phyloP scores from a whole-genome alignment of 2,113 vertebrate species.

The Pomatostomus ruficeps region DNA sequence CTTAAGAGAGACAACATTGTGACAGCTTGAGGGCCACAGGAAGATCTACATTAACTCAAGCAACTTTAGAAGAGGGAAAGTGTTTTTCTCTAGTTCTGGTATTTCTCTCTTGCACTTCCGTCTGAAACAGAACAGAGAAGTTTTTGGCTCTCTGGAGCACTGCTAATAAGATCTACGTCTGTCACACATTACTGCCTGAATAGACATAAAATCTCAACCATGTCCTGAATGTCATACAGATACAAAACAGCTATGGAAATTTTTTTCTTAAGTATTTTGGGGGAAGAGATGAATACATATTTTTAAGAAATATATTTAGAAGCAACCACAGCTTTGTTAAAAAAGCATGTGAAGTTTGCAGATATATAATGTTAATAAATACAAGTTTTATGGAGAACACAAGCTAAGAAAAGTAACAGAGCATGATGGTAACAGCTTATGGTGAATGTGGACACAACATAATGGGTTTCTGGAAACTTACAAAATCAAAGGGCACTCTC shows the following conservation, averaged over 20 bases:
- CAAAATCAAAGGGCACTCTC: background rate
- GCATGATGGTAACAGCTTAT: background rate
- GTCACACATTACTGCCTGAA: background rate
- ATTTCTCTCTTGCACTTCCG: background rate
- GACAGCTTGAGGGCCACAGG: background rate
- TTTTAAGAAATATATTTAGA: background rate
- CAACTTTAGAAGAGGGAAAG: background rate
- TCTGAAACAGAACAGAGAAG: background rate
- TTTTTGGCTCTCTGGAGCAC: background rate
- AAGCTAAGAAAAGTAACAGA: background rate
- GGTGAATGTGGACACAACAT: accelerated
- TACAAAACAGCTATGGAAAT: background rate
- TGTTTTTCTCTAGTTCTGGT: background rate
- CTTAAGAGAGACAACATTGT: background rate
- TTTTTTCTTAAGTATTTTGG: background rate
- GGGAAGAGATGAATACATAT: background rate
- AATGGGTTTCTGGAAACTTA: background rate
- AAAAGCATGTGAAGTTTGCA: background rate
- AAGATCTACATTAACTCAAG: background rate
- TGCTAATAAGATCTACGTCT: background rate
- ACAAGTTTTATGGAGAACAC: background rate
- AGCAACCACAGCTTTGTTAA: background rate
- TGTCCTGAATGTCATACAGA: background rate
- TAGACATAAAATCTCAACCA: background rate
- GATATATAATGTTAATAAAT: background rate